Percentiles rank a stretch among this genome's conserved stretches.
phyloP scores from a whole-genome alignment of 2,888 invertebrate species.

The Scelioninae gen. 2 region DNA sequence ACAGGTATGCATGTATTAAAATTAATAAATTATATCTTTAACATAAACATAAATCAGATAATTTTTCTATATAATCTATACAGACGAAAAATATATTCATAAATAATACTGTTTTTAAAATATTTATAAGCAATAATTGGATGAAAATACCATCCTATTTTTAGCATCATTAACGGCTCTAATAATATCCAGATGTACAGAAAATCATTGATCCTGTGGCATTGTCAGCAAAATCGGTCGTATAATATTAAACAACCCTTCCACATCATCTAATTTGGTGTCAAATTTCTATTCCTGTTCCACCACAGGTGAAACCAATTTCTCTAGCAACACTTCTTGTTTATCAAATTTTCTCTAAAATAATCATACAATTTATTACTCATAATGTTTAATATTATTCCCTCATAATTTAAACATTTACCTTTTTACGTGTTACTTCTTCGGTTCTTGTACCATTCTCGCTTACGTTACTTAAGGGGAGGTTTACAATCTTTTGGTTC shows the following conservation, averaged over 20 bases:
- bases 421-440: neutral
- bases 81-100: neutral
- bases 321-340: constrained; percentile 7
- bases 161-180: neutral
- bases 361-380: neutral
- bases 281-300: neutral
- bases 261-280: constrained; percentile 1
- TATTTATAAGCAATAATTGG: too few relatives aligned
- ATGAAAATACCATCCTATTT: too few relatives aligned
- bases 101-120: too few relatives aligned
- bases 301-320: neutral
- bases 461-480: neutral
- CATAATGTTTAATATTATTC: neutral
- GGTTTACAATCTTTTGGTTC: too few relatives aligned
- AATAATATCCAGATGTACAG: constrained; percentile 2
- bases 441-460: neutral
- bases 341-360: neutral
- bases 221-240: neutral
- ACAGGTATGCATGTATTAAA: too few relatives aligned
- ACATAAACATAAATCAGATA: too few relatives aligned
- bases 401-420: neutral
- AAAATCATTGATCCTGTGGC: constrained; percentile 1
- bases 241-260: constrained; percentile 6
- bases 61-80: too few relatives aligned
- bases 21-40: too few relatives aligned